Evolutionary conservation across 64 coral and sea anemone species (phyloP).

Genomic region (Stichodactyla mertensii): DNA sequence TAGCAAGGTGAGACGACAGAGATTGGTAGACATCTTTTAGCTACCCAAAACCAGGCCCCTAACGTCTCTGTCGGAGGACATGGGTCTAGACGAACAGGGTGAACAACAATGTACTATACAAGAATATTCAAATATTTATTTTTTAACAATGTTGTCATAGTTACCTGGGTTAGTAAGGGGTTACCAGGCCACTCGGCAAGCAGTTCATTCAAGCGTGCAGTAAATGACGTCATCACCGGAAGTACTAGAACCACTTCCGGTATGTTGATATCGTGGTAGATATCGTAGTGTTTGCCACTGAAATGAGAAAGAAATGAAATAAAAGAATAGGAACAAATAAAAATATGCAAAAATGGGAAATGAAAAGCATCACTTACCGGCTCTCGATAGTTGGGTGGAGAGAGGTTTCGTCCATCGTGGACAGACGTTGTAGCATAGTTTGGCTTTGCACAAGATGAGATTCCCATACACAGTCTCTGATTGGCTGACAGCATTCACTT

Average conservation of each 20-base stretch:
- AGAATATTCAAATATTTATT: too few relatives aligned
- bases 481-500: background rate
- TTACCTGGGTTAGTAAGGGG: slow-evolving; percentile 76
- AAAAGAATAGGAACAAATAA: background rate
- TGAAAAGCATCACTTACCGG: background rate
- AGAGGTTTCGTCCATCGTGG: background rate
- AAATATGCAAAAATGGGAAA: background rate
- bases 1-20: background rate
- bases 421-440: background rate
- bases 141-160: background rate
- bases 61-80: too few relatives aligned
- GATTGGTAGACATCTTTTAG: background rate
- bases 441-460: slow-evolving; percentile 7
- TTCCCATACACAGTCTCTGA: slow-evolving; percentile 1
- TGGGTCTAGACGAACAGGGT: too few relatives aligned
- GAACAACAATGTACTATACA: too few relatives aligned
- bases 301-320: background rate
- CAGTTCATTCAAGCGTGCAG: slow-evolving; percentile 51
- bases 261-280: slow-evolving; percentile 87
- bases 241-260: slow-evolving; percentile 69
- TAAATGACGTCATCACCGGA: slow-evolving; percentile 62
- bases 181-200: slow-evolving; percentile 84
- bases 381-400: background rate
- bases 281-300: slow-evolving; percentile 56
- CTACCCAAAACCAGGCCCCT: background rate